These are phyloP conservation scores for Acyrthosiphon pisum DNA, from an alignment of 1,140 invertebrate species.

Conservation along the genomic window DNA sequence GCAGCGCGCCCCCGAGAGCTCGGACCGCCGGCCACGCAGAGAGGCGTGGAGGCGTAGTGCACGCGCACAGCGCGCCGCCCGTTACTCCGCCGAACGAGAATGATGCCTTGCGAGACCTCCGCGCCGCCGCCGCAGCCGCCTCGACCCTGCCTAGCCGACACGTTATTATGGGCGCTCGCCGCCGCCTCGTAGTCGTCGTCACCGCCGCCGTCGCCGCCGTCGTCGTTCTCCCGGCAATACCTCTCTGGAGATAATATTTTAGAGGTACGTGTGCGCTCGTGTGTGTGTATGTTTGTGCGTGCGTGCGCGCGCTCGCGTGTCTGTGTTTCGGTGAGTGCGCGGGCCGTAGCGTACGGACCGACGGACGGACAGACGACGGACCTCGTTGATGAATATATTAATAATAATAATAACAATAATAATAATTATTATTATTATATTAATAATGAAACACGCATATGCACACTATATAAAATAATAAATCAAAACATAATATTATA, in stretches of 20 bases:
- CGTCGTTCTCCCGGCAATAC: neutral
- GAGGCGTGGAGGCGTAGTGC: neutral
- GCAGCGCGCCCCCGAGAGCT: neutral
- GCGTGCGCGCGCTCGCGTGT: neutral
- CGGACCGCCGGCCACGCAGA: neutral
- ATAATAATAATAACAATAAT: neutral
- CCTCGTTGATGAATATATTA: neutral
- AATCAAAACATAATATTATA: neutral
- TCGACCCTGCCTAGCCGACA: neutral
- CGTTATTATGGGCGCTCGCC: neutral
- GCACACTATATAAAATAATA: neutral
- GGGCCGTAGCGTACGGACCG: neutral
- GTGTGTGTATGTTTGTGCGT: neutral
- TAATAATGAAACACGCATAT: no score
- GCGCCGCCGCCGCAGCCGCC: neutral
- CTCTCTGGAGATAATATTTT: conserved; percentile 16
- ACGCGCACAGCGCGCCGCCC: neutral
- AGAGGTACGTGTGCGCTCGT: neutral
- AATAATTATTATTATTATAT: neutral
- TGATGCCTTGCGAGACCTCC: neutral
- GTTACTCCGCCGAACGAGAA: neutral
- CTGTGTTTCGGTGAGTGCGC: neutral
- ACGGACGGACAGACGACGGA: neutral
- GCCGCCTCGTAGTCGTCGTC: neutral
- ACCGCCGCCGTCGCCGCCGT: neutral